Base-by-base conservation (phyloP, 2,888 invertebrate species). In the Agriopis aurantiaria region DNA sequence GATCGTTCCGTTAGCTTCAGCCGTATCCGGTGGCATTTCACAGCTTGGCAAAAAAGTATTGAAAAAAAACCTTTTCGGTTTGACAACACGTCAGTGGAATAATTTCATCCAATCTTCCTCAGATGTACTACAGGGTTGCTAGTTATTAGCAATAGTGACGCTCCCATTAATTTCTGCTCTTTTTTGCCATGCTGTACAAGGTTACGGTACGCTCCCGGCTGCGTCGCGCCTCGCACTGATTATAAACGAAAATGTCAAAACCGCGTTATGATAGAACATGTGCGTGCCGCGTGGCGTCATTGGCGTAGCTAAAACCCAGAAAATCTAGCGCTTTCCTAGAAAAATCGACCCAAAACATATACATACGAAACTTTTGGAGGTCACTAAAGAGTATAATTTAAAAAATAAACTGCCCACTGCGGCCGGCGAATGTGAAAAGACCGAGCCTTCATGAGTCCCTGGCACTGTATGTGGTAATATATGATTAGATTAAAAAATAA, bases 261-360 rank as follows among this genome's bases (percentile, higher is more conserved):
- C 41, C 43, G 56, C 56, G 8, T 43, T 46, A 58, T 45, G 58
- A 75, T 77, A 71, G 76, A 78, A 73, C 48, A 75, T 71, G 77
- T 76, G 82, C 68, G 80, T 69, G 79, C 78, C 80, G 76, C 59
- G 82, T 58, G 58, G 58, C 58, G 41, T 33, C 58, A 58, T 58
- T 58, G 46, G 59, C 51, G 48, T 60, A 65, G 58, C 58, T 58
- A 58, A 48, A n/a, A 33, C 58, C 23, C 5, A 43, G 43, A 57
- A 14, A 57, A 57, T 17, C 58, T 58, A 58, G 46, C 46, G 46
- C 46, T 58, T 46, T 57, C 12, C 17, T 23, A 46, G 3, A 12
- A 57, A 45, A 40, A 23, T 41, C 9, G 7, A 43, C 17, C 41
- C 14, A 0, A 53, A 14, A 33, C 7, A 33, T 40, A 56, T 14